These are phyloP conservation scores for Cyrtonyx montezumae DNA, from an alignment of 2,113 vertebrate species.

Conservation along the genomic window DNA sequence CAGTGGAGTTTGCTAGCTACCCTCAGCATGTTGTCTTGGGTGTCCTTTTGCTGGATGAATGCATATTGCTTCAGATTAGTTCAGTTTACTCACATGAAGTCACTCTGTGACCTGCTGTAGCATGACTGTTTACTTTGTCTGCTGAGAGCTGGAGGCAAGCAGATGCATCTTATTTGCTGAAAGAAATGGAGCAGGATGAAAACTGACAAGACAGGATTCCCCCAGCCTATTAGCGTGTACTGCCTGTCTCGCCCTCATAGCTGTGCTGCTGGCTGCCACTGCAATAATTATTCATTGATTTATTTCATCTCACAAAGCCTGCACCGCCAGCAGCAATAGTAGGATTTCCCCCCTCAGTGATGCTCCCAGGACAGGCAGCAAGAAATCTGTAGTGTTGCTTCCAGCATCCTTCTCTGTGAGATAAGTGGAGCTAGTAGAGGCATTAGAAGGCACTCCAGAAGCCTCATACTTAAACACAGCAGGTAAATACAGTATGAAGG, in stretches of 20 bases:
- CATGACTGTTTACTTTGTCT: slow-evolving; percentile 52
- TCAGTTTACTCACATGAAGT: neutral
- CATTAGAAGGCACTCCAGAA: neutral
- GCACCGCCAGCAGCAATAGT: neutral
- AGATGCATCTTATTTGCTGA: slow-evolving; percentile 57
- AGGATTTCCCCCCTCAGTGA: neutral
- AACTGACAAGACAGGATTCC: slow-evolving; percentile 49
- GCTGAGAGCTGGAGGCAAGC: slow-evolving; percentile 42
- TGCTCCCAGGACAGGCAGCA: neutral
- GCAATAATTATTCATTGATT: slow-evolving; percentile 48
- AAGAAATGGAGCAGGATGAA: slow-evolving; percentile 51
- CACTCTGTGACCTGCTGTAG: slow-evolving; percentile 13
- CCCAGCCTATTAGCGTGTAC: neutral
- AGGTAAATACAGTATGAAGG: neutral
- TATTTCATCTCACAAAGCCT: slow-evolving; percentile 31
- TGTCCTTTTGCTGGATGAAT: neutral
- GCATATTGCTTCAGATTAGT: neutral
- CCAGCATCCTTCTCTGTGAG: neutral
- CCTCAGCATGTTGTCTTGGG: neutral
- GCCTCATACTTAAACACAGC: neutral
- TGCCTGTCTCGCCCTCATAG: slow-evolving; percentile 8
- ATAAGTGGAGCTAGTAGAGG: neutral
- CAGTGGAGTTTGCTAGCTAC: neutral
- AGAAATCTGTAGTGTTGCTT: neutral
- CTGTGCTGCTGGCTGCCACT: neutral